Evolutionary conservation across 2,888 invertebrate genomes (phyloP).

Genomic region (Unio delphinus): DNA sequence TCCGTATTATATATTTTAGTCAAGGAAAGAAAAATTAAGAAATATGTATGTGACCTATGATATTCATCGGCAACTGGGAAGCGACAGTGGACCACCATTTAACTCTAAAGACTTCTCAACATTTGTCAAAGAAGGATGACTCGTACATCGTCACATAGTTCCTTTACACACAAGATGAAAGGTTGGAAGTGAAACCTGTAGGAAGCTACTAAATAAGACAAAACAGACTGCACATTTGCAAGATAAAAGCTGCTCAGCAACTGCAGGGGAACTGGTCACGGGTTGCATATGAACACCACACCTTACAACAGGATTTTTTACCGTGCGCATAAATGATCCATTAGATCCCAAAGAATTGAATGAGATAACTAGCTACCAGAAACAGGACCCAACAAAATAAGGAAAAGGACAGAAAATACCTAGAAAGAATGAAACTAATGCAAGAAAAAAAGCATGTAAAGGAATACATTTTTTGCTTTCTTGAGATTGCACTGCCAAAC

Average conservation of each 20-base stretch:
- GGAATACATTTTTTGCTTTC: too few relatives aligned
- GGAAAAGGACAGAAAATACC: too few relatives aligned
- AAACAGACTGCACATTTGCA: neutral
- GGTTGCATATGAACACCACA: slow-evolving; percentile 20
- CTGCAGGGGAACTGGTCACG: slow-evolving; percentile 4
- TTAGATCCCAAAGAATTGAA: too few relatives aligned
- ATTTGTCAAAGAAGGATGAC: slow-evolving; percentile 12
- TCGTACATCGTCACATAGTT: slow-evolving; percentile 14
- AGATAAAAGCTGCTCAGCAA: neutral
- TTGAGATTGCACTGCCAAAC: too few relatives aligned
- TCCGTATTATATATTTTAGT: slow-evolving; percentile 5
- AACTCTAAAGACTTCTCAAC: slow-evolving; percentile 11
- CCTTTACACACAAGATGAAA: slow-evolving; percentile 13
- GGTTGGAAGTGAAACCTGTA: slow-evolving; percentile 12
- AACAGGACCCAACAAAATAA: too few relatives aligned
- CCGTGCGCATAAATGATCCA: neutral
- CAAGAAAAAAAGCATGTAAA: too few relatives aligned
- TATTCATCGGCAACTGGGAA: slow-evolving; percentile 5
- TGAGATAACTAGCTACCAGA: too few relatives aligned
- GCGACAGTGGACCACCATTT: slow-evolving; percentile 23
- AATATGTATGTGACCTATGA: slow-evolving; percentile 14
- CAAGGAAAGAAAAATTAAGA: slow-evolving; percentile 4
- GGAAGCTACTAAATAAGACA: slow-evolving; percentile 4
- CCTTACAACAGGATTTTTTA: slow-evolving; percentile 15
- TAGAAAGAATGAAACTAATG: too few relatives aligned